These are phyloP conservation scores for Piezodorus guildinii DNA, from an alignment of 1,140 invertebrate species.

Conservation along the genomic window DNA sequence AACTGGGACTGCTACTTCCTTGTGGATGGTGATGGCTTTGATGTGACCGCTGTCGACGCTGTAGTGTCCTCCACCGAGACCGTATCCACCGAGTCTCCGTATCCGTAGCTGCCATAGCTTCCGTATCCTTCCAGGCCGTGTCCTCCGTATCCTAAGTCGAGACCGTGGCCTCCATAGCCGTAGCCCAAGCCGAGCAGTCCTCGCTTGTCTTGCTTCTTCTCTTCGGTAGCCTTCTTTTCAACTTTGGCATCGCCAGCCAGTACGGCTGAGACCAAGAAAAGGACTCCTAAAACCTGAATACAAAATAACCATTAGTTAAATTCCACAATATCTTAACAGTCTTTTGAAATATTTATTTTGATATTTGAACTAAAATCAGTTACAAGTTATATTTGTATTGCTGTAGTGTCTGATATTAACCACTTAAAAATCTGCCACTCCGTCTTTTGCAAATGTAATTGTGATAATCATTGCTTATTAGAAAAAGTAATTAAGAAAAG, in stretches of 20 bases:
- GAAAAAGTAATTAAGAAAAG: too few species aligned
- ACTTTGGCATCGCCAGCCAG: slow-evolving; percentile 16
- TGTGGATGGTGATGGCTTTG: slow-evolving; percentile 37
- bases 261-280: slow-evolving; percentile 17
- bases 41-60: slow-evolving; percentile 34
- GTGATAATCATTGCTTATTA: too few species aligned
- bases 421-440: too few species aligned
- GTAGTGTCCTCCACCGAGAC: slow-evolving; percentile 21
- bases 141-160: neutral
- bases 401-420: too few species aligned
- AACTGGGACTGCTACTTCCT: slow-evolving; percentile 33
- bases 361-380: too few species aligned
- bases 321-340: too few species aligned
- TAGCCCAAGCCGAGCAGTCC: slow-evolving; percentile 24
- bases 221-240: slow-evolving; percentile 20
- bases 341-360: too few species aligned
- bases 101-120: slow-evolving; percentile 1
- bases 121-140: slow-evolving; percentile 11
- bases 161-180: slow-evolving; percentile 22
- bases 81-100: slow-evolving; percentile 5
- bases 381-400: too few species aligned
- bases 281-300: slow-evolving; percentile 4
- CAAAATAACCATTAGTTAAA: too few species aligned
- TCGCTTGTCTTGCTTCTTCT: slow-evolving; percentile 26
- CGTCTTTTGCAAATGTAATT: too few species aligned